Conservation (phyloP, 1,140 invertebrate species). For the Lepidostoma basale region DNA sequence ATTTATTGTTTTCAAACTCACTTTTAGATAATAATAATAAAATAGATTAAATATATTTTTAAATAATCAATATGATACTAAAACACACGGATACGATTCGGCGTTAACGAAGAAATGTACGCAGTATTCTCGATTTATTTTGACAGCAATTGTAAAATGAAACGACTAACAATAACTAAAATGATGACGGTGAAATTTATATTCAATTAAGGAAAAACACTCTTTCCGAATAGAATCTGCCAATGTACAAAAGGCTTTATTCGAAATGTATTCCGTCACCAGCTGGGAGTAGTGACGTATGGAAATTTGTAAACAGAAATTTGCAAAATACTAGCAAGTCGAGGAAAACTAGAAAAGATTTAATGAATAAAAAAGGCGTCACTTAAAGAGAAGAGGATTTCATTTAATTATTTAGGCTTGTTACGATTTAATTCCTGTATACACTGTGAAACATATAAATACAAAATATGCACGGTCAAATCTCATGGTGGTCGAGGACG, state of each 20-base stretch:
- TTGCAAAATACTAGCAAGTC: conserved; percentile 19
- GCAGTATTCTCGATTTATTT: conserved; percentile 16
- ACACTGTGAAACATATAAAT: conserved; percentile 31
- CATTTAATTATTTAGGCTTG: background rate
- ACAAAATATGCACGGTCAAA: conserved; percentile 37
- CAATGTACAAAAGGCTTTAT: conserved; percentile 31
- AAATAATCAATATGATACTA: conserved; percentile 27
- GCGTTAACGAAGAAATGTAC: conserved; percentile 16
- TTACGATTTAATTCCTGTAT: background rate
- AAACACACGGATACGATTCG: conserved; percentile 16
- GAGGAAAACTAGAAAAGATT: conserved; percentile 23
- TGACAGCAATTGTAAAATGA: conserved; percentile 4
- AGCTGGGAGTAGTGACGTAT: conserved; percentile 41
- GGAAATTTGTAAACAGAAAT: conserved; percentile 44
- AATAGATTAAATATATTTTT: conserved; percentile 15
- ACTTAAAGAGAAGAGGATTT: conserved; percentile 15
- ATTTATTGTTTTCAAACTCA: background rate
- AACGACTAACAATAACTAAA: background rate
- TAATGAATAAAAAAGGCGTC: conserved; percentile 21
- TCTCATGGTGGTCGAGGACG: conserved; percentile 53
- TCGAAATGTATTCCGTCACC: conserved; percentile 42
- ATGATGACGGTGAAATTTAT: conserved; percentile 4
- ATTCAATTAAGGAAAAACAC: conserved; percentile 20
- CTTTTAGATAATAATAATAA: background rate
- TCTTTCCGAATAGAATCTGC: conserved; percentile 26